Conservation (phyloP, 2,888 invertebrate genomes). For the Drosophila fungiperda region DNA sequence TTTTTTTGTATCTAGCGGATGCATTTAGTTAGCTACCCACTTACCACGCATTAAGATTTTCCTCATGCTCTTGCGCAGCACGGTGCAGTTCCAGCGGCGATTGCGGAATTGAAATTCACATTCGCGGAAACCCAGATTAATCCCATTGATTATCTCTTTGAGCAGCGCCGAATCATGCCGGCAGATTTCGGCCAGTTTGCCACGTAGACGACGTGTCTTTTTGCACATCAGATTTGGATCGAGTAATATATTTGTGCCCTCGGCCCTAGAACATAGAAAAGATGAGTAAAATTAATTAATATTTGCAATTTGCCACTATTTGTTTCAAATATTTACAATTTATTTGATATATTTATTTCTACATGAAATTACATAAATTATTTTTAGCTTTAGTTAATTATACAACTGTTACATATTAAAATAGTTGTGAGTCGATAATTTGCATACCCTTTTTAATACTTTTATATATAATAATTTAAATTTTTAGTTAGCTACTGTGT, state of each 20-base stretch:
- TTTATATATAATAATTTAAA: too few relatives aligned
- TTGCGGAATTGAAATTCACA: conserved; percentile 95
- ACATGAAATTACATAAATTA: not conserved
- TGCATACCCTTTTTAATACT: not conserved
- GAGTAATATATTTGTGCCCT: conserved; percentile 94
- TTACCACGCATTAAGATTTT: conserved; percentile 95
- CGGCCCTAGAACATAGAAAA: conserved; percentile 87
- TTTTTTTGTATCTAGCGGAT: conserved; percentile 13
- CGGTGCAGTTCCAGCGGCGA: conserved; percentile 95
- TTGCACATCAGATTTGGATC: conserved; percentile 96
- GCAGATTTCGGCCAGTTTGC: conserved; percentile 93
- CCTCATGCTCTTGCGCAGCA: conserved; percentile 88
- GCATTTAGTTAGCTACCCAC: conserved; percentile 39
- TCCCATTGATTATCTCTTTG: conserved; percentile 93
- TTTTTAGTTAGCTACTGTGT: conserved; percentile 5
- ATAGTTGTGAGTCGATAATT: not conserved
- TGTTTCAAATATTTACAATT: not conserved
- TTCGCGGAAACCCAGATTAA: conserved; percentile 92
- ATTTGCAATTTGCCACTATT: not conserved
- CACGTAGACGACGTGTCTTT: conserved; percentile 91
- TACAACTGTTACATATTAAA: too few relatives aligned
- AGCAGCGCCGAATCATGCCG: conserved; percentile 92
- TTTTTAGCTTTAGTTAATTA: not conserved
- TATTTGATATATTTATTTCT: not conserved
- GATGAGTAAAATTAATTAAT: not conserved